These are phyloP conservation scores for Diarsia dahlii DNA, from an alignment of 2,888 invertebrate species.

Conservation along the genomic window DNA sequence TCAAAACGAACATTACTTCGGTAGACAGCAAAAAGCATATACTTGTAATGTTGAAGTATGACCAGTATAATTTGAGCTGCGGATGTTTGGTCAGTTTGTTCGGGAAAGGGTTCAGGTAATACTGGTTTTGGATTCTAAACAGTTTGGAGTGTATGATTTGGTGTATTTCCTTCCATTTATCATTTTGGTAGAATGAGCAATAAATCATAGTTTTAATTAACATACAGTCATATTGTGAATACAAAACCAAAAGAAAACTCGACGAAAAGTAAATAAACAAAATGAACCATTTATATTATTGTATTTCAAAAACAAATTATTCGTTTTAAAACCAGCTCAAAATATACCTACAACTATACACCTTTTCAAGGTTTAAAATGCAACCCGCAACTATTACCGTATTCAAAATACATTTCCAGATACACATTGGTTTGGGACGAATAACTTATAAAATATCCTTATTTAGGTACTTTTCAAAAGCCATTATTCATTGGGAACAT, in stretches of 20 bases:
- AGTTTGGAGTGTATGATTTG: constrained; percentile 10
- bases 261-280: background rate
- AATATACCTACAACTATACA: background rate
- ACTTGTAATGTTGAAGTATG: background rate
- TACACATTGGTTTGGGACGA: background rate
- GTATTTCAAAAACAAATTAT: background rate
- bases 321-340: background rate
- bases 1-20: constrained; percentile 56
- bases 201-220: background rate
- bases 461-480: constrained; percentile 20
- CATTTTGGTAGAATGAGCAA: background rate
- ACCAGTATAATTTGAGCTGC: constrained; percentile 3
- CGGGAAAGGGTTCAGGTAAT: background rate
- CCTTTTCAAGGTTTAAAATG: background rate
- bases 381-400: background rate
- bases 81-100: background rate
- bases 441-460: constrained; percentile 19
- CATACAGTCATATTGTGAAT: background rate
- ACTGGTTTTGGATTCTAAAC: background rate
- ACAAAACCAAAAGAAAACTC: background rate
- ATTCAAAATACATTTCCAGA: constrained; percentile 7
- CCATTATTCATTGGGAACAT: constrained; percentile 23
- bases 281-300: background rate
- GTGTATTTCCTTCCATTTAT: constrained; percentile 9
- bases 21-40: constrained; percentile 22